Evolutionary conservation across 2,797 vertebrate species (phyloP), one percentile per base, ranked within the genome.

Genomic region (Rallus crepitans): DNA sequence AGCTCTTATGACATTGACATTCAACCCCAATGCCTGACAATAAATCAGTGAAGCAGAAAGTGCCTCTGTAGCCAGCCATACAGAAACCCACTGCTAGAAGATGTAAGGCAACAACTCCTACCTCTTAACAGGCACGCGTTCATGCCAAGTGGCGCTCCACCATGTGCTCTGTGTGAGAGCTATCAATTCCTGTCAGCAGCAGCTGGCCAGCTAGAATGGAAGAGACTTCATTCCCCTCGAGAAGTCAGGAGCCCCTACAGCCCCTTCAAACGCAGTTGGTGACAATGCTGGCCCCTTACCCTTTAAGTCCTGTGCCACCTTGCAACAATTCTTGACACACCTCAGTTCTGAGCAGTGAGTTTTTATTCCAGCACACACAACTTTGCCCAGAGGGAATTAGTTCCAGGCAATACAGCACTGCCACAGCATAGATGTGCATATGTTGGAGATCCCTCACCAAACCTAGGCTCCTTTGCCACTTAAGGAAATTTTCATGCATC

Each of bases 401-500:
- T 59, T 13, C 14, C 35, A 56, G 39, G 56, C 28, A 79, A 24
- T 6, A 6, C 16, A 76, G 48, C 14, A 56, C 53, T 72, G 25
- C 24, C 31, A 31, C 2, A 1, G 5, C 7, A 2, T 57, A 47
- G 30, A 56, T 66, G 69, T 45, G 48, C 1, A 0, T 15, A 8
- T 15, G 39, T 39, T 60, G 4, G 19, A 87, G 40, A 76, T n/a
- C 20, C 65, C 48, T 18, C 18, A 75, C 17, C 52, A 60, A 39
- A 40, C 9, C n/a, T 24, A 48, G 84, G 37, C 10, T 77, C 39
- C 40, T 90, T 20, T 15, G 8, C 61, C 64, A 71, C 15, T 48
- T 52, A 53, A 37, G 15, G 47, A n/a, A 83, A 33, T 14, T 65
- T 59, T 33, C 25, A n/a, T 0, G 0, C 0, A 2, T 17, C 23